Evolutionary conservation across 2,797 vertebrate species (phyloP), one percentile per base, ranked within the genome.

Genomic region (Pangasius mekongensis): DNA sequence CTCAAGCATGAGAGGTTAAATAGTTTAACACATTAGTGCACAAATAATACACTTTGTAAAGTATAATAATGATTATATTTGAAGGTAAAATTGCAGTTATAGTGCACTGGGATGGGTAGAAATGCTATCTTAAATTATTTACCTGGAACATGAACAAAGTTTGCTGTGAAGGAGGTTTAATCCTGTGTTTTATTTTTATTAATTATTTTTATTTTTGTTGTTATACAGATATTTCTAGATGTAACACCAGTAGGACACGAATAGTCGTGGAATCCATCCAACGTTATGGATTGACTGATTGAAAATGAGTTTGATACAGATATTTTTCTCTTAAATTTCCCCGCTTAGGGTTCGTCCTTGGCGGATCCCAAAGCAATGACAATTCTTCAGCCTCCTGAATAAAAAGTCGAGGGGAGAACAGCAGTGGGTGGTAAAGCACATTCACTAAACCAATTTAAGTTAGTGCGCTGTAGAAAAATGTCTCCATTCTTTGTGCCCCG

Each of bases 401-500:
- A 66, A 62, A 47, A 89, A 80, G 18, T 13, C 67, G 9, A 62
- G 47, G 77, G 52, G 81, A 43, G 81, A 81, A 82, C 86, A 60
- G 87, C 87, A 83, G 87, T 86, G 86, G 76, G 87, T 89, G 87
- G 88, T 89, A 87, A 90, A 91, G 81, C 85, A 89, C 89, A 88
- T 88, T 91, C 36, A 62, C 88, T 84, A 87, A 89, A 87, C 49
- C 86, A 87, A 89, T 86, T 84, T 89, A 91, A 93, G 90, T 93
- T 93, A 76, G 89, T 85, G 88, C 83, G 91, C 88, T 89, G 90
- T 91, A 90, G 88, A 91, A 93, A 93, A 92, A 56, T 89, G 89
- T 93, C 89, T 86, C 76, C 87, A 76, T 87, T 69, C 60, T 91
- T 89, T 91, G 87, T 88, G 90, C 81, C 93, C 90, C 90, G 76